Evolutionary conservation across 2,797 vertebrate genomes (phyloP), one percentile per base, ranked within the genome.

Genomic region (Onychomys leucogaster): DNA sequence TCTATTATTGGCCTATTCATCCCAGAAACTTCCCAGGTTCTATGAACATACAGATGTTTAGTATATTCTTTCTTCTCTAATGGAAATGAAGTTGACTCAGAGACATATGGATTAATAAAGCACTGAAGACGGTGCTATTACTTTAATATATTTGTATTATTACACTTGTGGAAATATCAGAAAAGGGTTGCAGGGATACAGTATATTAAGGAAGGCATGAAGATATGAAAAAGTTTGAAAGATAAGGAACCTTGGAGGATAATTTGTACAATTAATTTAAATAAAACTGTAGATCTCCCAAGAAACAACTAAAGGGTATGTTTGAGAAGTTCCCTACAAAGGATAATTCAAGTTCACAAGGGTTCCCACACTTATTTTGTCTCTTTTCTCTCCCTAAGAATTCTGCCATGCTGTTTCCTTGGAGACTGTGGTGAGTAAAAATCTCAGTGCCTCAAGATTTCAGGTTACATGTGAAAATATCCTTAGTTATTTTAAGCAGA

Each of bases 1-100:
- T 94, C 85, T 43, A 55, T 89, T 91, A 77, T 21, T 91, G 87
- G 91, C 89, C 43, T 57, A 80, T 73, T 73, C 49, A 94, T 76
- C 84, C 37, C 4, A 34, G 76, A n/a, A 89, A 77, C 46, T 91
- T 75, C 73, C n/a, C 52, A 83, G 57, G 29, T 71, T 9, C 61
- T 81, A 71, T 46, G 16, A 19, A 34, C 76, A 67, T 10, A 83
- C 3, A 83, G 11, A 71, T 84, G 52, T 77, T 96, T 69, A 85
- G 76, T 61, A 90, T 41, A 19, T 5, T 13, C 25, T 46, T 16
- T 91, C 2, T 87, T 73, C 55, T 91, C 52, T 90, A 84, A 81
- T 14, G 21, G 55, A 87, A 89, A 89, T 57, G 17, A 85, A 41
- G 19, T 21, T 65, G 27, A 71, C 9, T 94, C 59, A 73, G 59